Percentiles rank a stretch among this genome's conserved stretches.
phyloP scores from a whole-genome alignment of 2,113 vertebrate genomes.

The Carlito syrichta region DNA sequence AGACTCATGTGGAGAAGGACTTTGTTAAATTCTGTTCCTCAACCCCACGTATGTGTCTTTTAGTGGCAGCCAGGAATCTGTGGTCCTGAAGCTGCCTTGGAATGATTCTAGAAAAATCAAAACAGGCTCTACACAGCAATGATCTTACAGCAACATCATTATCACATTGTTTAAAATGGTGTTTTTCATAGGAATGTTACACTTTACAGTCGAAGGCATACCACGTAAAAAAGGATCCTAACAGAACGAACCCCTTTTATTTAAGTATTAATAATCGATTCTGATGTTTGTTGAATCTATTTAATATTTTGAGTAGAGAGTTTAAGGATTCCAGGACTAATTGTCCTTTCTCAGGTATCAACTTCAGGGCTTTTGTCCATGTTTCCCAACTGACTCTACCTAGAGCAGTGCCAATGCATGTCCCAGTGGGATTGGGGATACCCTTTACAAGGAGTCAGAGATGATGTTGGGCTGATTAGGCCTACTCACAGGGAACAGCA shows the following conservation, averaged over 20 bases:
- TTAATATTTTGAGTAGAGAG: background rate
- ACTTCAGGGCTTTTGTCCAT: background rate
- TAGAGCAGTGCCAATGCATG: too few species aligned
- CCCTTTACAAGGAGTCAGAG: background rate
- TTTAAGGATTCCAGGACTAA: background rate
- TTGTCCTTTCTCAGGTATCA: background rate
- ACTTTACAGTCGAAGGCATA: background rate
- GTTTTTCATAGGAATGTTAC: background rate
- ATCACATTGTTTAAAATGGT: background rate
- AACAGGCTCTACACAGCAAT: fast-evolving
- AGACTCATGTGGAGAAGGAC: constrained; percentile 85
- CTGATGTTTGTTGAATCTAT: background rate
- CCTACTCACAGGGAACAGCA: background rate
- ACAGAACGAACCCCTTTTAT: background rate
- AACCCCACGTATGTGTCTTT: constrained; percentile 82
- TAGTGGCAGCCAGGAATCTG: background rate
- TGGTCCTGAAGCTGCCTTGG: background rate
- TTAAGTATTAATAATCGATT: background rate
- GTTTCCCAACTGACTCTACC: background rate
- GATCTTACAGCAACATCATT: too few species aligned
- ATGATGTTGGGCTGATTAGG: background rate
- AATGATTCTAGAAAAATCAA: background rate
- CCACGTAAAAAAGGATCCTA: background rate
- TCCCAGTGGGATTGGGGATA: background rate
- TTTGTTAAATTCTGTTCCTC: constrained; percentile 86